A percentile compares a stretch with the other conserved stretches of the same genome.
These are phyloP conservation scores for Didymodactylos carnosus DNA, from an alignment of 2,888 invertebrate genomes.

Conservation along the genomic window DNA sequence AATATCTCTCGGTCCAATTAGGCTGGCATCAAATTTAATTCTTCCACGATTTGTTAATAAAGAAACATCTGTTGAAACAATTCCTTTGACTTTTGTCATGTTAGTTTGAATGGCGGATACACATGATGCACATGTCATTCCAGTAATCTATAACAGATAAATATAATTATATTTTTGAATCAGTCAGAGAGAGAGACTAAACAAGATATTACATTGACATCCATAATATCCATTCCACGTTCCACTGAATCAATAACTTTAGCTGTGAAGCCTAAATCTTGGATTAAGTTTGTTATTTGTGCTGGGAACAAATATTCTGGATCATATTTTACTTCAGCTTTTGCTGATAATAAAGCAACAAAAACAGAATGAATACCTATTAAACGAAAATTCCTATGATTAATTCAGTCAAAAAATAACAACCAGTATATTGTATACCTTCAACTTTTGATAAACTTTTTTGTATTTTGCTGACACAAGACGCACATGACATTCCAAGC, in stretches of 20 bases:
- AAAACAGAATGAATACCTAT: conserved; percentile 60
- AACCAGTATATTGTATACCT: too few species aligned
- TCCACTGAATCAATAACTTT: conserved; percentile 44
- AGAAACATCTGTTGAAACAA: conserved; percentile 71
- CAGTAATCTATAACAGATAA: conserved; percentile 22
- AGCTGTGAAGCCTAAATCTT: conserved; percentile 67
- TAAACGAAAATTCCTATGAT: neutral
- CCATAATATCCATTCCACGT: neutral
- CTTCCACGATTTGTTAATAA: conserved; percentile 63
- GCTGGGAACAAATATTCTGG: conserved; percentile 51
- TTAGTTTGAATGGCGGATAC: conserved; percentile 35
- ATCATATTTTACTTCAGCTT: conserved; percentile 78
- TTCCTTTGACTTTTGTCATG: conserved; percentile 37
- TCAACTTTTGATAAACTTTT: conserved; percentile 17
- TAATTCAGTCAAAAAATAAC: neutral
- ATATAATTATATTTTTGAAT: too few species aligned
- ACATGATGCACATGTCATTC: conserved; percentile 40
- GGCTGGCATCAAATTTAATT: conserved; percentile 50
- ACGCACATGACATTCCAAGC: conserved; percentile 39
- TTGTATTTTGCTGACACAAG: conserved; percentile 36
- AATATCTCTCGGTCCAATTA: neutral
- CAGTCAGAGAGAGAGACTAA: too few species aligned
- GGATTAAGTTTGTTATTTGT: conserved; percentile 62
- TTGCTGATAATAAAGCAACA: conserved; percentile 75
- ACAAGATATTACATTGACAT: neutral